Conservation (phyloP, 2,797 vertebrate species). For the Lutjanus campechanus region DNA sequence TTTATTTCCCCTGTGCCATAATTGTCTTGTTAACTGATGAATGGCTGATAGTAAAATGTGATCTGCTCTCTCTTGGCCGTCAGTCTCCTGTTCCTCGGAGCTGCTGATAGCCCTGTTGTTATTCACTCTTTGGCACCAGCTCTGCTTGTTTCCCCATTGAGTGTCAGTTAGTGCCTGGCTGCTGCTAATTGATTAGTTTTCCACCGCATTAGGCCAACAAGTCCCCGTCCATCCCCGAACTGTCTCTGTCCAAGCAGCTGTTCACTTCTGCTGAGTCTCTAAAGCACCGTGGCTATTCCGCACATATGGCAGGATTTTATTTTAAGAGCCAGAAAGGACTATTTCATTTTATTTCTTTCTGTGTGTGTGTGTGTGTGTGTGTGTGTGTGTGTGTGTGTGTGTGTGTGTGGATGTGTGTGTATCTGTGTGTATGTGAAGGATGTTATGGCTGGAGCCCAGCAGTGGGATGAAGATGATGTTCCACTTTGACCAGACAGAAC, state of each 20-base stretch:
- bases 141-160: slow-evolving; percentile 41
- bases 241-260: slow-evolving; percentile 65
- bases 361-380: not conserved
- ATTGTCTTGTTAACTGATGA: slow-evolving; percentile 53
- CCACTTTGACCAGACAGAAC: slow-evolving; percentile 9
- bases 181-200: slow-evolving; percentile 76
- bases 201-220: slow-evolving; percentile 66
- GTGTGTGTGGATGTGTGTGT: slow-evolving; percentile 12
- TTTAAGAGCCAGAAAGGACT: slow-evolving; percentile 54
- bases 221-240: slow-evolving; percentile 45
- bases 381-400: slow-evolving; percentile 8
- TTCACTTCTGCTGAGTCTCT: slow-evolving; percentile 50
- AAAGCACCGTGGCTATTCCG: slow-evolving; percentile 37
- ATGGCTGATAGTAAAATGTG: slow-evolving; percentile 52
- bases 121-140: slow-evolving; percentile 57
- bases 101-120: slow-evolving; percentile 34
- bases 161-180: slow-evolving; percentile 49
- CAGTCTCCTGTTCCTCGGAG: slow-evolving; percentile 14
- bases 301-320: slow-evolving; percentile 57
- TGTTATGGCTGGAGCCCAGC: slow-evolving; percentile 37
- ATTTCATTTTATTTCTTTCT: slow-evolving; percentile 30
- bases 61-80: slow-evolving; percentile 28
- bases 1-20: slow-evolving; percentile 32
- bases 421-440: slow-evolving; percentile 21
- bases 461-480: slow-evolving; percentile 33